These are phyloP conservation scores for Aplocera efformata DNA, from an alignment of 2,888 invertebrate genomes.

Conservation along the genomic window DNA sequence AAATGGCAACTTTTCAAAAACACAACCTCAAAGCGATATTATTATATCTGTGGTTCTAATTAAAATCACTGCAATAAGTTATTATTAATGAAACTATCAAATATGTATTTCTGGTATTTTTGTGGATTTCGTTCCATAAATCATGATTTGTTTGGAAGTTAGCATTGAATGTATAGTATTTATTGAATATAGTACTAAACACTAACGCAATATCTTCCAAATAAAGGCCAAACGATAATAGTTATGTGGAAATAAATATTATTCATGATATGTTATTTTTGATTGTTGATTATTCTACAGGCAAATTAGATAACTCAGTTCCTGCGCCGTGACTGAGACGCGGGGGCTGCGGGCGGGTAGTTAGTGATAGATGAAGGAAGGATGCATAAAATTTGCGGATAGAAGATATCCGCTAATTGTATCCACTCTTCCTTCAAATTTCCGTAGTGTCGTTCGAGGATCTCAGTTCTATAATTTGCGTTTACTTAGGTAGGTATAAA, in stretches of 20 bases:
- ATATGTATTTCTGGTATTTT: too few species aligned
- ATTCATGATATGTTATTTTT: conserved; percentile 40
- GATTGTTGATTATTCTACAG: conserved; percentile 9
- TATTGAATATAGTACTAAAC: conserved; percentile 23
- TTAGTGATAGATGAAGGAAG: too few species aligned
- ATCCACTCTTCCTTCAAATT: too few species aligned
- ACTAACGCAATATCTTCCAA: conserved; percentile 65
- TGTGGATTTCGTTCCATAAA: too few species aligned
- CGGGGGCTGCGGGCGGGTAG: too few species aligned
- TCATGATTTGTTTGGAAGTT: background rate
- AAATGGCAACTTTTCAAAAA: conserved; percentile 7
- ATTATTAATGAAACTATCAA: background rate
- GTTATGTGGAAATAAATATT: conserved; percentile 71
- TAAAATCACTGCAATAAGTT: conserved; percentile 4
- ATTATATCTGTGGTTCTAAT: conserved; percentile 5
- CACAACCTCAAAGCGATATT: conserved; percentile 10
- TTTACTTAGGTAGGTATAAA: too few species aligned
- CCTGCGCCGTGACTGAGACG: too few species aligned
- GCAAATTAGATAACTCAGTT: too few species aligned
- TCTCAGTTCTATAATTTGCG: too few species aligned
- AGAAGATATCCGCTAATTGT: too few species aligned
- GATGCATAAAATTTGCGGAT: too few species aligned
- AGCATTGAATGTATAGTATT: conserved; percentile 49
- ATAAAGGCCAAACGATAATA: conserved; percentile 70
- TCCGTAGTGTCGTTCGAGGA: too few species aligned